phyloP scores from a whole-genome alignment of 2,888 invertebrate species.

The Epinotia demarniana region DNA sequence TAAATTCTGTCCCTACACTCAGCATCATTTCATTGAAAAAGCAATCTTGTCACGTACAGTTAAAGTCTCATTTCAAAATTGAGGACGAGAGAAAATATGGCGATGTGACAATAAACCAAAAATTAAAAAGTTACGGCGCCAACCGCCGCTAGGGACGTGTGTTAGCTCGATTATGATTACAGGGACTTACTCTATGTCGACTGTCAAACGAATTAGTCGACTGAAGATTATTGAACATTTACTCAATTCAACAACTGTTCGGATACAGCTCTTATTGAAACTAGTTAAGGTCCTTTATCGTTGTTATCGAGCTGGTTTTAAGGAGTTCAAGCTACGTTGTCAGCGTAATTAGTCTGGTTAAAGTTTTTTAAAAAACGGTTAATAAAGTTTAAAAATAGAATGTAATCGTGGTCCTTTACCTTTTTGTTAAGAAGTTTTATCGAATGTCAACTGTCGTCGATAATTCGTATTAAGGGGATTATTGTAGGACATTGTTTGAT shows the following conservation, averaged over 20 bases:
- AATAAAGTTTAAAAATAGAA: conserved; percentile 19
- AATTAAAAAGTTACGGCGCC: conserved; percentile 44
- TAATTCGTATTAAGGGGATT: conserved; percentile 25
- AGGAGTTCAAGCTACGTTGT: conserved; percentile 34
- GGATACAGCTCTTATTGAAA: background rate
- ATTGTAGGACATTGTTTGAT: conserved; percentile 12
- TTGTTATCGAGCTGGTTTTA: background rate
- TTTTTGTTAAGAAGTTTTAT: conserved; percentile 15
- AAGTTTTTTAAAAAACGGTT: conserved; percentile 24
- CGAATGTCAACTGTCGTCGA: conserved; percentile 37
- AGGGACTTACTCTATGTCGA: conserved; percentile 35
- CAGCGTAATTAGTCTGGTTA: conserved; percentile 41
- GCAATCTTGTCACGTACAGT: background rate
- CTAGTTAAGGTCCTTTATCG: background rate
- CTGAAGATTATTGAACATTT: conserved; percentile 25
- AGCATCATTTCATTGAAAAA: background rate
- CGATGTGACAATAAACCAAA: background rate
- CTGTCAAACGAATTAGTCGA: conserved; percentile 45
- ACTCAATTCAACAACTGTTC: background rate
- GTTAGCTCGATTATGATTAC: conserved; percentile 43
- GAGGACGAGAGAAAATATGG: background rate
- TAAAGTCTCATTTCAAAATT: background rate
- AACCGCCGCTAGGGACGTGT: conserved; percentile 34
- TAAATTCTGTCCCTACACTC: background rate
- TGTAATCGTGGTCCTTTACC: background rate